Evolutionary conservation across 2,113 vertebrate genomes (phyloP), one percentile per base, ranked within the genome.

Genomic region (Zootoca vivipara): DNA sequence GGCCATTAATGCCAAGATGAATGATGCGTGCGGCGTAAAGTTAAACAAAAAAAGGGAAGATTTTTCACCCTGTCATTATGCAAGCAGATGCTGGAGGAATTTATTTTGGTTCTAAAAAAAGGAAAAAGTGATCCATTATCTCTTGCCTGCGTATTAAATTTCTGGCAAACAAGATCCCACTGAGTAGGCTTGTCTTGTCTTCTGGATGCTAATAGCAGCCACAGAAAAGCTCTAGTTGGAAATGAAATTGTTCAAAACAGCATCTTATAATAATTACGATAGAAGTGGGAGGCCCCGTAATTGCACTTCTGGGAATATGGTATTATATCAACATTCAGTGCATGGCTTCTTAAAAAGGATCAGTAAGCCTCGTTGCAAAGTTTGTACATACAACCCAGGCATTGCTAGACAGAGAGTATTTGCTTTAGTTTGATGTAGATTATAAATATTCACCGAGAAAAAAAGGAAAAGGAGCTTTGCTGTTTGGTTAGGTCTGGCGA

Each of bases 211-310:
- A 88, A 92, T 93, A 94, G 82, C 64, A 79, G 90, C 85, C 86
- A 70, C 46, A 28, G 58, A 88, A 90, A 91, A 89, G 42, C 82
- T 87, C 58, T 15, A 2, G 26, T 64, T 91, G 70, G 65, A 74
- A 28, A n/a, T 56, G 64, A 89, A 77, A 89, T 94, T 93, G 81
- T 93, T 75, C 80, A 93, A 87, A 82, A 2, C 38, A 40, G 86
- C 81, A 77, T 64, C 73, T 84, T 89, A 69, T 87, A 74, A 13
- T 90, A 74, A 13, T 90, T 95, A 95, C 85, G 77, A 82, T 78
- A 69, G 33, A 74, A 85, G 90, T 85, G 93, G 40, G 87, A 94
- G 89, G 87, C 80, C 26, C 74, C 35, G n/a, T 73, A 13, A 69
- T 88, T 9, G 0, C 42, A 12, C 83, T 90, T 78, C 42, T 70